phyloP scores from a whole-genome alignment of 2,888 invertebrate genomes.

The Caenorhabditis macrosperma region DNA sequence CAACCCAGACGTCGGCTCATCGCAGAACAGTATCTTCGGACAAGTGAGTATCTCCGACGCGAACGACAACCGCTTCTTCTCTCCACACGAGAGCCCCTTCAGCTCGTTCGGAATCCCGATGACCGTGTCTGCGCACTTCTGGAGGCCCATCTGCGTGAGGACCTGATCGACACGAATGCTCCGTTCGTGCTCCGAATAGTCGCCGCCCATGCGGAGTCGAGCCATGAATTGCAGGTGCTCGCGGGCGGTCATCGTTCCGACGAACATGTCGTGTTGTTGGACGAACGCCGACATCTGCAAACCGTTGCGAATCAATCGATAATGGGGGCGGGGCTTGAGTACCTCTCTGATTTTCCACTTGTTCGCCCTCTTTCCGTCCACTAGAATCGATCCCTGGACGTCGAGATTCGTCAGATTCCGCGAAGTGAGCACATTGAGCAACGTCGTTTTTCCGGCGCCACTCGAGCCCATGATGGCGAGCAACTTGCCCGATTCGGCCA shows the following conservation, averaged over 20 bases:
- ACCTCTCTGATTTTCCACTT: slow-evolving; percentile 59
- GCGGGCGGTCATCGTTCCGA: slow-evolving; percentile 75
- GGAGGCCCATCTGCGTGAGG: slow-evolving; percentile 88
- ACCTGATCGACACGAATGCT: slow-evolving; percentile 80
- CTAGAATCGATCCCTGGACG: slow-evolving; percentile 73
- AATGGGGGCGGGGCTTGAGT: too few species aligned
- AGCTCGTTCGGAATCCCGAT: slow-evolving; percentile 91
- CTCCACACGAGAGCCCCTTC: slow-evolving; percentile 84
- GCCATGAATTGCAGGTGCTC: slow-evolving; percentile 76
- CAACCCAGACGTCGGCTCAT: slow-evolving; percentile 91
- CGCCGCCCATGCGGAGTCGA: slow-evolving; percentile 48
- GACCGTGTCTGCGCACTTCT: slow-evolving; percentile 91
- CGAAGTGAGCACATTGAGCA: slow-evolving; percentile 88
- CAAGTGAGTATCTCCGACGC: slow-evolving; percentile 92
- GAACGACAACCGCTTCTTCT: slow-evolving; percentile 84
- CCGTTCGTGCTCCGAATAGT: slow-evolving; percentile 6
- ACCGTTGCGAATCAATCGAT: too few species aligned
- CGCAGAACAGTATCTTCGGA: slow-evolving; percentile 94
- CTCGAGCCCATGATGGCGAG: slow-evolving; percentile 75
- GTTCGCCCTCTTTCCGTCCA: slow-evolving; percentile 76
- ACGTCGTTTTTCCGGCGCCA: slow-evolving; percentile 94
- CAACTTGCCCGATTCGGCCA: slow-evolving; percentile 48
- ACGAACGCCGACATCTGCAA: slow-evolving; percentile 73
- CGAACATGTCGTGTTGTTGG: slow-evolving; percentile 78
- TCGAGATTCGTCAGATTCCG: slow-evolving; percentile 67